phyloP scores from a whole-genome alignment of 2,113 vertebrate species.

The Elachura formosa region DNA sequence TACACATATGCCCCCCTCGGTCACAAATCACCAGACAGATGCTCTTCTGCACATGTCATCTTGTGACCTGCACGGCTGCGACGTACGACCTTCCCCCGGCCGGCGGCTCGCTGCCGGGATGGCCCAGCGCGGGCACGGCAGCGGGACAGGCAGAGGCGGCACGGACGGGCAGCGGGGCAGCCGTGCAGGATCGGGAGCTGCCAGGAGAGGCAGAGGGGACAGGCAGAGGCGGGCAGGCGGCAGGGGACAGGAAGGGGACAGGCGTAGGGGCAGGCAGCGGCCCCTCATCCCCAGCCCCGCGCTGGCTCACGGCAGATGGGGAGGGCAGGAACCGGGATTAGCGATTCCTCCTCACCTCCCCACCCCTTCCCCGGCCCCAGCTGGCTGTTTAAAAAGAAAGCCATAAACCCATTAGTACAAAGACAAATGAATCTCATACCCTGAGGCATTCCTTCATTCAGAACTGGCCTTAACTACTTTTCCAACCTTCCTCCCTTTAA shows the following conservation, averaged over 20 bases:
- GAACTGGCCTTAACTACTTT: conserved; percentile 12
- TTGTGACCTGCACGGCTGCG: background rate
- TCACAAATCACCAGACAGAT: background rate
- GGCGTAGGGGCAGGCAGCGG: background rate
- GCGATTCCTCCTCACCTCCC: background rate
- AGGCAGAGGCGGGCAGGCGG: background rate
- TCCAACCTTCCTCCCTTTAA: background rate
- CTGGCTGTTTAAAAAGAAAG: conserved; percentile 17
- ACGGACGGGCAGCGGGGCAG: background rate
- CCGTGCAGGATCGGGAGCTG: too few species aligned
- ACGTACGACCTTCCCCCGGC: background rate
- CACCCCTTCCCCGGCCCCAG: background rate
- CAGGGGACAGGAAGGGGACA: too few species aligned
- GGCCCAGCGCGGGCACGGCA: background rate
- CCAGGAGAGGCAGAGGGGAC: too few species aligned
- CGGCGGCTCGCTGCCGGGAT: background rate
- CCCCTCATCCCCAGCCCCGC: background rate
- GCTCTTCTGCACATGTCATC: background rate
- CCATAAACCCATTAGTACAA: conserved; percentile 50
- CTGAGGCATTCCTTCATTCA: conserved; percentile 24
- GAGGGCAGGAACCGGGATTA: background rate
- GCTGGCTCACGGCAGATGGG: background rate
- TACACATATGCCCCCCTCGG: background rate
- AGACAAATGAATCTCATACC: conserved; percentile 39
- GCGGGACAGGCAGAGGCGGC: background rate